These are phyloP conservation scores for Lithodes maja DNA, from an alignment of 2,888 invertebrate genomes.

Conservation along the genomic window DNA sequence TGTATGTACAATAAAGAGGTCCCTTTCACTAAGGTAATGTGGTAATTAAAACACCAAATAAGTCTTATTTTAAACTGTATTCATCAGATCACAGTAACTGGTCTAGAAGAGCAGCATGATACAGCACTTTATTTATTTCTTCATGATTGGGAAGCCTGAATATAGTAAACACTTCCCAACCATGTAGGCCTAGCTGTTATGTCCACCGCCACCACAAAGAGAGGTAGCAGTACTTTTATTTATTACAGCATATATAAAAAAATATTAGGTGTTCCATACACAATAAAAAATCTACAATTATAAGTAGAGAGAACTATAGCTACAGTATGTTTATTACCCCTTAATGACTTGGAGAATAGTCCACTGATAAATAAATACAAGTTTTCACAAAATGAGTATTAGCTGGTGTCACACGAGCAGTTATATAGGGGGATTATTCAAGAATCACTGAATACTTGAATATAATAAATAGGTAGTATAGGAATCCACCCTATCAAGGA, in stretches of 20 bases:
- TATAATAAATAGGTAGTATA: too few relatives aligned
- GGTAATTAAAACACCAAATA: not conserved
- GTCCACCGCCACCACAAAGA: conserved; percentile 12
- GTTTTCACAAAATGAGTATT: not conserved
- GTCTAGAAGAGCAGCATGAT: conserved; percentile 29
- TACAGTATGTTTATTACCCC: not conserved
- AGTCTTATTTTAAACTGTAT: conserved; percentile 36
- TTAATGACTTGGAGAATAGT: not conserved
- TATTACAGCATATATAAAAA: conserved; percentile 31
- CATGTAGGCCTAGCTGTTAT: not conserved
- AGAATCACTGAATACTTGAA: too few relatives aligned
- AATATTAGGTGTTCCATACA: not conserved
- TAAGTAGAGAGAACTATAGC: conserved; percentile 31
- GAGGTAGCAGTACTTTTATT: not conserved
- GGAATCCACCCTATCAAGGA: too few relatives aligned
- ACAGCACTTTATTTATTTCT: conserved; percentile 2
- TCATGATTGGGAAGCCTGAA: conserved; percentile 26
- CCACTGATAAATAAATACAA: not conserved
- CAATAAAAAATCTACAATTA: conserved; percentile 24
- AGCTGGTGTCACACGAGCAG: too few relatives aligned
- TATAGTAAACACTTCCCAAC: conserved; percentile 26
- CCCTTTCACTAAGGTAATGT: not conserved
- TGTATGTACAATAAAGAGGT: not conserved
- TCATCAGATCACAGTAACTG: conserved; percentile 53
- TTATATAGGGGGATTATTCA: too few relatives aligned